Evolutionary conservation across 2,113 vertebrate species (phyloP).

Genomic region (Sphaerodactylus townsendi): DNA sequence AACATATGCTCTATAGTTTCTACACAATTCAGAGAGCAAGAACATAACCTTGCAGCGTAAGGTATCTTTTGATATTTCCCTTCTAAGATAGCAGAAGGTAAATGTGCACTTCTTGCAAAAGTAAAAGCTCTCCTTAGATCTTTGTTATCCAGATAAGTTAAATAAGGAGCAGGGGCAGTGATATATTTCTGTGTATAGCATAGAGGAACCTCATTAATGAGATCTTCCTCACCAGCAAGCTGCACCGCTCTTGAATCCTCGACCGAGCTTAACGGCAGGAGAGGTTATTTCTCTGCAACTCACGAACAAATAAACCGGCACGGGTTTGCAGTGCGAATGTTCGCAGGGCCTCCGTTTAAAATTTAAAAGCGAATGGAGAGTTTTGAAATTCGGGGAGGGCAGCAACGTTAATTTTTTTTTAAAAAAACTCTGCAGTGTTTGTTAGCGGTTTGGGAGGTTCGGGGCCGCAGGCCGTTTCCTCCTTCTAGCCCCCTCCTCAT

Average conservation of each 20-base stretch:
- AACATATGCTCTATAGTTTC: too few species aligned
- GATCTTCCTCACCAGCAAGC: constrained; percentile 17
- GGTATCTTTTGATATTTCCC: too few species aligned
- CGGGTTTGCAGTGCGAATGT: not conserved
- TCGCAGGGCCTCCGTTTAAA: not conserved
- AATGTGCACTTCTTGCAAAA: too few species aligned
- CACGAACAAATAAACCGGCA: not conserved
- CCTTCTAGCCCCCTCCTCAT: not conserved
- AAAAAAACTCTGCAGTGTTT: not conserved
- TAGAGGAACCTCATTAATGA: too few species aligned
- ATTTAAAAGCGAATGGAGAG: not conserved
- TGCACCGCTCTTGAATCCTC: constrained; percentile 31
- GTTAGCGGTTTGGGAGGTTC: not conserved
- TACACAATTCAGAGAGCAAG: too few species aligned
- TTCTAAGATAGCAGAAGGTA: too few species aligned
- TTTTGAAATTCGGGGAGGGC: not conserved
- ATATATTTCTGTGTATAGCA: too few species aligned
- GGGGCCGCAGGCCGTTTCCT: not conserved
- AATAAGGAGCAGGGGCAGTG: too few species aligned
- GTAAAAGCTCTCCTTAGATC: too few species aligned
- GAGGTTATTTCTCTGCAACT: not conserved
- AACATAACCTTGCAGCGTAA: too few species aligned
- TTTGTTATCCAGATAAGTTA: too few species aligned
- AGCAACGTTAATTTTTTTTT: not conserved
- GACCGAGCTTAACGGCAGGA: not conserved